Base-by-base conservation (phyloP, 2,113 vertebrate species). In the Cyanocitta stelleri region DNA sequence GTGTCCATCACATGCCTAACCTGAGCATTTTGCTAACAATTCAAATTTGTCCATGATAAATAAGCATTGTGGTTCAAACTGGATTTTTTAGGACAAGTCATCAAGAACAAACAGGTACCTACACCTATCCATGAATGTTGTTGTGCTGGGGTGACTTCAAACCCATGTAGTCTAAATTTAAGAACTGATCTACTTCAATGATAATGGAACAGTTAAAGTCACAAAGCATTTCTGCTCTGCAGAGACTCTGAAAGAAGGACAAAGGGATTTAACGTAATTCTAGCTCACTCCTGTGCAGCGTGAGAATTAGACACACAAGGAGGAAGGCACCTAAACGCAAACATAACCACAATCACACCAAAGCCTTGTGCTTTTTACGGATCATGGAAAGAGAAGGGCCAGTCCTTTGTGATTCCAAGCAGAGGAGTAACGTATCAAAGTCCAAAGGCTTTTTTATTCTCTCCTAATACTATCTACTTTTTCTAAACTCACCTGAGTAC, bases 61-160 rank as follows among this genome's bases (percentile, higher is more conserved):
- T 26, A 29, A 62, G 24, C 10, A 30, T 7, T 44, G 59, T 3
- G 20, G 20, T 22, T 76, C 73, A 52, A 88, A 54, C 37, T 35
- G n/a, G 0, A 1, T 44, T 74, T 69, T 82, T 82, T 39, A 49
- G 39, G 49, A 58, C 44, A 85, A 63, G 44, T 49, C 49, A 77
- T 77, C 37, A 91, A 44, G 90, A 76, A 35, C 11, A 62, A n/a
- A 66, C 13, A 41, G 3, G 4, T 54, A 71, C 39, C 41, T 62
- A 72, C 48, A 75, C 1, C 18, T 32, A 63, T 4, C 51, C 62
- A 67, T 67, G 44, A 64, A 66, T 0, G 0, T 0, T 43, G 11
- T 21, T 48, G 48, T 48, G 22, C 23, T 48, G 48, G 48, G 48
- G 48, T 23, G 48, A 48, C 22, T 48, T 48, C 48, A 48, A 48